These are phyloP conservation scores for Drosophila mimetica DNA, from an alignment of 2,888 invertebrate genomes.

Conservation along the genomic window DNA sequence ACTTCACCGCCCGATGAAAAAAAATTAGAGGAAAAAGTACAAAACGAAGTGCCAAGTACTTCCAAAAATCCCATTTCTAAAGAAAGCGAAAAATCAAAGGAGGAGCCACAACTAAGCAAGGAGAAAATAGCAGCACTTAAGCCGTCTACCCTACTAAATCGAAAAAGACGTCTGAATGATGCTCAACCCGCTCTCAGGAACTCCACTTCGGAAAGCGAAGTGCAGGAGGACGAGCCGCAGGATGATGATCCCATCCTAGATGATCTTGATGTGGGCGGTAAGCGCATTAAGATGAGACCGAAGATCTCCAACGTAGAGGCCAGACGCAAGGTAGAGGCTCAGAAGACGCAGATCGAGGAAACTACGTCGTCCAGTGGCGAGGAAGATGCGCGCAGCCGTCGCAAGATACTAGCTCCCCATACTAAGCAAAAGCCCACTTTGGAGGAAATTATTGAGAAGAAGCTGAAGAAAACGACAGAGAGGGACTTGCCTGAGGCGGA, in stretches of 20 bases:
- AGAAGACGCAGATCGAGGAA: slow-evolving; percentile 74
- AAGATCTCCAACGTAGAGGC: slow-evolving; percentile 77
- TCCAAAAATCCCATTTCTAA: slow-evolving; percentile 19
- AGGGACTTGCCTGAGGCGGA: slow-evolving; percentile 32
- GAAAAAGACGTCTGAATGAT: slow-evolving; percentile 80
- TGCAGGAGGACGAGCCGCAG: slow-evolving; percentile 74
- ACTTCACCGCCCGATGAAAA: not conserved
- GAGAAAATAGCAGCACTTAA: not conserved
- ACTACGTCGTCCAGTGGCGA: slow-evolving; percentile 82
- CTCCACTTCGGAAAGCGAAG: slow-evolving; percentile 82
- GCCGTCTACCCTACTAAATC: slow-evolving; percentile 52
- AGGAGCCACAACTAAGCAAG: not conserved
- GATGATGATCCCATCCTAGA: slow-evolving; percentile 61
- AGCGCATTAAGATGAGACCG: slow-evolving; percentile 82
- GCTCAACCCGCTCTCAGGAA: slow-evolving; percentile 55
- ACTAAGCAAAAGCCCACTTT: slow-evolving; percentile 74
- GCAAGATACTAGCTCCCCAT: slow-evolving; percentile 60
- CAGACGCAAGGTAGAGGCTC: slow-evolving; percentile 82
- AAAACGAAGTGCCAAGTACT: slow-evolving; percentile 44
- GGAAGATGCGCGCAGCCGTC: slow-evolving; percentile 71
- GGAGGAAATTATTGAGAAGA: slow-evolving; percentile 80
- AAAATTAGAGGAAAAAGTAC: slow-evolving; percentile 1
- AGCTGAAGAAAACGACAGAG: slow-evolving; percentile 74
- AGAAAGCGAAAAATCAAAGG: slow-evolving; percentile 5
- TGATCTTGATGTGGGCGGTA: slow-evolving; percentile 81